Base-by-base conservation (phyloP, 2,113 vertebrate species). In the Myodes glareolus region DNA sequence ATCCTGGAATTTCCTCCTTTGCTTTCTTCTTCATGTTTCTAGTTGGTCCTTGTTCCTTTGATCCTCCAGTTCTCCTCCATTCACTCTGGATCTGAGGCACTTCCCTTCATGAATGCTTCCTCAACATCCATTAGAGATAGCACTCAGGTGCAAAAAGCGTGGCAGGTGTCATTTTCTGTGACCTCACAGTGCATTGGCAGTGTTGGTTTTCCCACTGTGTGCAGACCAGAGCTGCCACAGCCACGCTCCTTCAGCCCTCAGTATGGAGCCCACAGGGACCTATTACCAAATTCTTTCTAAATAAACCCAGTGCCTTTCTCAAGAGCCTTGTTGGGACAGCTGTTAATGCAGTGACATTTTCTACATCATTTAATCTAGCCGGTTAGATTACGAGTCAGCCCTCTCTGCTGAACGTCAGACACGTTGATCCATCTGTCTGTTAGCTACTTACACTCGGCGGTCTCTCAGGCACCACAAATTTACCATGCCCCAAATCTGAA, bases 261-360 rank as follows among this genome's bases (percentile, higher is more conserved):
- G 82, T 42, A 5, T 0, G 17, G 31, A 85, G 4, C 61, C 67
- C 47, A 75, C 4, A 1, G 75, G 52, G 61, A 17, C 63, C 92
- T 39, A 33, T 81, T 75, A 14, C 76, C 75, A 58, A 94, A 70
- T 80, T 90, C 88, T 88, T 77, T 78, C 88, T 95, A 68, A 92
- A 92, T 84, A 92, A 96, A 88, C 84, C 82, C 39, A 4, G 75
- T 3, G 21, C 63, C 80, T 87, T 82, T 73, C 94, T 78, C 76
- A 58, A 94, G 88, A 90, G 55, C n/a, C 67, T 92, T 55, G 14
- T 92, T 91, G 86, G 91, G 93, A 94, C 91, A 92, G 93, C 92
- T 65, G 93, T 92, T 90, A 94, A 92, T 55, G 92, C 33, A 29
- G 93, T 88, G 96, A 97, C 93, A 94, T 97, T 97, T 97, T 92